These are phyloP conservation scores for Drosophila formosana DNA, from an alignment of 2,888 invertebrate genomes.

Conservation along the genomic window DNA sequence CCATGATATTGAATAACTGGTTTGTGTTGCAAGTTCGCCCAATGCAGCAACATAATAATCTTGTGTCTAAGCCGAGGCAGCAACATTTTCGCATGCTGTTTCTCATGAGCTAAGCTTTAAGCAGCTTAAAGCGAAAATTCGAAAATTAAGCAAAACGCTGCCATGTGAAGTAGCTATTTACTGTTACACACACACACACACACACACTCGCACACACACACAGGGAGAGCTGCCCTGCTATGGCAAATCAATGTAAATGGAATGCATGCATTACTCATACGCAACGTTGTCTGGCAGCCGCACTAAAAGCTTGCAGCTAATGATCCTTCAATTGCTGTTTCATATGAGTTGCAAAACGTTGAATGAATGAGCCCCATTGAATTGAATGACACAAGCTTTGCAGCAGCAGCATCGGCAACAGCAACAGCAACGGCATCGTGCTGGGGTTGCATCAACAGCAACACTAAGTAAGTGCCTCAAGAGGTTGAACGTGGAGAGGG, in stretches of 20 bases:
- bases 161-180: constrained; percentile 5
- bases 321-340: constrained; percentile 76
- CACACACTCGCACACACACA: background rate
- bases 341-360: constrained; percentile 76
- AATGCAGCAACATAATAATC: background rate
- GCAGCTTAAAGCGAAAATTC: constrained; percentile 34
- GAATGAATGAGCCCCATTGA: constrained; percentile 75
- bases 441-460: background rate
- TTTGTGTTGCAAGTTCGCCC: background rate
- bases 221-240: background rate
- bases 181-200: background rate
- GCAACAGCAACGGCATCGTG: constrained; percentile 10
- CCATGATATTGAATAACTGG: background rate
- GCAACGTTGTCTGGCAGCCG: constrained; percentile 47
- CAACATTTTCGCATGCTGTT: constrained; percentile 4
- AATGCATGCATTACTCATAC: constrained; percentile 76
- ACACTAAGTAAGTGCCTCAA: constrained; percentile 58
- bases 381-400: constrained; percentile 65
- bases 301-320: constrained; percentile 72
- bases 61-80: constrained; percentile 2
- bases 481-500: constrained; percentile 25
- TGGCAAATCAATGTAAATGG: constrained; percentile 73
- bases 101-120: constrained; percentile 21
- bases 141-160: constrained; percentile 20
- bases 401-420: constrained; percentile 36